Conservation (phyloP, 2,113 vertebrate species). For the Artemisiospiza belli region DNA sequence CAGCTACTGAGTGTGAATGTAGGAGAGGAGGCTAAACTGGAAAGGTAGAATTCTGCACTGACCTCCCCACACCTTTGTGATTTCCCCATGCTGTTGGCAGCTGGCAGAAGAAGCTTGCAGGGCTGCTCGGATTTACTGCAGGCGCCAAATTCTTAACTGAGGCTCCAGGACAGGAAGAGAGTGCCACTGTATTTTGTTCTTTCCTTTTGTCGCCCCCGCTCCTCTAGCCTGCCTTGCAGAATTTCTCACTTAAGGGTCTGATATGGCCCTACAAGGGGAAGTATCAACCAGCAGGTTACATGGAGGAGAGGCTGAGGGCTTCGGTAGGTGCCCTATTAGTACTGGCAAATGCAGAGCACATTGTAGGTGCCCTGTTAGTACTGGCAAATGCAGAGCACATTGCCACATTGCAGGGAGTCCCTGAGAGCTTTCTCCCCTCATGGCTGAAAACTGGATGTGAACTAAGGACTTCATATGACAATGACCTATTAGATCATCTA, state of each 20-base stretch:
- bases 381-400: not conserved
- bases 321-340: not conserved
- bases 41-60: not conserved
- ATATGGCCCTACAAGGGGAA: not conserved
- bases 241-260: not conserved
- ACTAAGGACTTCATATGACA: not conserved
- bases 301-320: not conserved
- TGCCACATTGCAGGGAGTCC: not conserved
- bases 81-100: not conserved
- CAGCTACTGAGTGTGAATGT: not conserved
- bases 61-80: not conserved
- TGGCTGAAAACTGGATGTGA: not conserved
- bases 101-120: not conserved
- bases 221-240: not conserved
- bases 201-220: not conserved
- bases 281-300: not conserved
- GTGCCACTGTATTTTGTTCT: not conserved
- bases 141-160: not conserved
- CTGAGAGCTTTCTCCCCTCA: not conserved
- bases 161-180: not conserved
- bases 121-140: not conserved
- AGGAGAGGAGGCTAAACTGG: not conserved
- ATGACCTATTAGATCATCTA: conserved; percentile 38
- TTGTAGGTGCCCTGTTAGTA: not conserved
- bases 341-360: not conserved